Conservation (phyloP, 2,113 vertebrate genomes). For the Alectura lathami region DNA sequence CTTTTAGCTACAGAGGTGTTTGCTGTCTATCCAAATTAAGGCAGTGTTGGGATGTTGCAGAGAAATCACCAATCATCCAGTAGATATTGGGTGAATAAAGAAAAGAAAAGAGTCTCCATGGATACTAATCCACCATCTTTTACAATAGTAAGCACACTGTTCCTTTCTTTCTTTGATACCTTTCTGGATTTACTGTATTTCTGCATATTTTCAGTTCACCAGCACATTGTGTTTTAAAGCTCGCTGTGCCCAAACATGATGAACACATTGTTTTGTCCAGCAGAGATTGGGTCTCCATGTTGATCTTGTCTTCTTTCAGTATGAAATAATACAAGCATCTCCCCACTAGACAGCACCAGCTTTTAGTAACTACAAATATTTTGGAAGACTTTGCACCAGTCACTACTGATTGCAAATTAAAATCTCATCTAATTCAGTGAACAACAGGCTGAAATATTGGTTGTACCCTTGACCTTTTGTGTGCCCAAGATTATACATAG, state of each 20-base stretch:
- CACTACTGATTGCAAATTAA: neutral
- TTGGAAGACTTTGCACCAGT: neutral
- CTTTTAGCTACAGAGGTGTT: constrained; percentile 7
- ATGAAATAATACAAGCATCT: neutral
- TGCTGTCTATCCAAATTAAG: constrained; percentile 1
- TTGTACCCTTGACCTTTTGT: neutral
- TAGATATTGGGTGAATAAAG: neutral
- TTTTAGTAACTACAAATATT: neutral
- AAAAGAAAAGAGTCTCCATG: constrained; percentile 14
- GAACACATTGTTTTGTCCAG: neutral
- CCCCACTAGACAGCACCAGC: neutral
- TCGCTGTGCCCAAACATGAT: neutral
- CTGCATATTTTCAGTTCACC: neutral
- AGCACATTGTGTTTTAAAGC: neutral
- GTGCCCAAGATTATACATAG: neutral
- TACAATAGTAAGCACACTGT: neutral
- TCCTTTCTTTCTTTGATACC: neutral
- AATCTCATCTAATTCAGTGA: neutral
- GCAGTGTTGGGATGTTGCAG: neutral
- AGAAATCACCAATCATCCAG: neutral
- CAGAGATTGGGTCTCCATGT: neutral
- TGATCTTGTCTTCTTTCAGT: neutral
- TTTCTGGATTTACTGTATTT: constrained; percentile 18
- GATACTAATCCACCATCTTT: constrained; percentile 49
- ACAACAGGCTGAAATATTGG: neutral